A percentile compares a stretch with the other conserved stretches of the same genome.
phyloP scores from a whole-genome alignment of 2,113 vertebrate species.

The Corvus hawaiiensis region DNA sequence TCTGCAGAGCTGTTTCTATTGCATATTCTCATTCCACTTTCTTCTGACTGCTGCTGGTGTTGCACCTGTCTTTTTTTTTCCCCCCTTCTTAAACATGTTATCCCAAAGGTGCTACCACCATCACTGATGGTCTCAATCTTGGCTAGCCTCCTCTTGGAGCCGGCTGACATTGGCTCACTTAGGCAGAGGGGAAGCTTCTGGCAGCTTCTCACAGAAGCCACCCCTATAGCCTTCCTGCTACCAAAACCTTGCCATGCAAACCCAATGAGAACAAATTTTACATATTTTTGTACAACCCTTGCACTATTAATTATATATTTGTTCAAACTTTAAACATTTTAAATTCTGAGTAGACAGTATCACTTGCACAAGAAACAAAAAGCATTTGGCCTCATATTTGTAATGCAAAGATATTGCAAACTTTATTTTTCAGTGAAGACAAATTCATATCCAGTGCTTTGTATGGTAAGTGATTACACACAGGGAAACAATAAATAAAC shows the following conservation, averaged over 20 bases:
- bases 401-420: background rate
- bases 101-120: background rate
- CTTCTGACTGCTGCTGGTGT: background rate
- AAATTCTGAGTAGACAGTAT: background rate
- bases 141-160: background rate
- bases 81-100: background rate
- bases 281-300: background rate
- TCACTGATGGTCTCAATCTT: background rate
- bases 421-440: background rate
- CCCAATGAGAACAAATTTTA: background rate
- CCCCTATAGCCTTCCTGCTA: background rate
- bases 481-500: background rate
- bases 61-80: background rate
- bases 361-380: background rate
- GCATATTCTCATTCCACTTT: background rate
- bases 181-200: background rate
- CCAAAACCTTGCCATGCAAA: background rate
- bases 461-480: background rate
- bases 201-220: background rate
- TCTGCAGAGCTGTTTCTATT: background rate
- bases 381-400: background rate
- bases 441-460: background rate
- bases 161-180: fast-evolving
- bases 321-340: background rate
- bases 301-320: background rate